These are phyloP conservation scores for Neuroterus valhalla DNA, from an alignment of 1,140 invertebrate species.

Conservation along the genomic window DNA sequence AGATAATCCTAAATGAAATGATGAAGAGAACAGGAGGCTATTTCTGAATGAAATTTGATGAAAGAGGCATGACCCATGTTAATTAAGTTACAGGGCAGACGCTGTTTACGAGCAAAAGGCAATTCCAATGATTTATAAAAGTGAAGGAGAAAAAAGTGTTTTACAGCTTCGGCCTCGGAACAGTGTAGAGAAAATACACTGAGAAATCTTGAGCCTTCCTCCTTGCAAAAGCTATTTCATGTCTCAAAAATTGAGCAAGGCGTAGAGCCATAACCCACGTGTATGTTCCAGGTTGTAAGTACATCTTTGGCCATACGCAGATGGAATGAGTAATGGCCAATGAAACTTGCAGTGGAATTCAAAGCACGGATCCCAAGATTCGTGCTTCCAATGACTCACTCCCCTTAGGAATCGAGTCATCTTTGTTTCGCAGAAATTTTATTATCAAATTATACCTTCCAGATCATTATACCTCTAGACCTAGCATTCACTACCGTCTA, in stretches of 20 bases:
- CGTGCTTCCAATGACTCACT: constrained; percentile 33
- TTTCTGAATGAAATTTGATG: neutral
- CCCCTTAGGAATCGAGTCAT: neutral
- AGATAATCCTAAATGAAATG: no score
- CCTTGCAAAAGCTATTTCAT: constrained; percentile 51
- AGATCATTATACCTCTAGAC: neutral
- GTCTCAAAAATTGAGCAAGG: constrained; percentile 46
- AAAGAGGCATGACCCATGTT: neutral
- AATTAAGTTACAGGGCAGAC: constrained; percentile 19
- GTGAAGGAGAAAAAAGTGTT: constrained; percentile 2
- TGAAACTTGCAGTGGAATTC: constrained; percentile 65
- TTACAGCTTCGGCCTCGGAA: constrained; percentile 35
- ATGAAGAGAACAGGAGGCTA: neutral
- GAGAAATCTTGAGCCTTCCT: constrained; percentile 16
- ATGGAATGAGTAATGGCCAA: constrained; percentile 66
- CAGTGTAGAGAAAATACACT: constrained; percentile 11
- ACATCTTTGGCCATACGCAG: constrained; percentile 57
- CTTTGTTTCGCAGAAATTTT: neutral
- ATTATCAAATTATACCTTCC: neutral
- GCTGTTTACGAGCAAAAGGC: constrained; percentile 22
- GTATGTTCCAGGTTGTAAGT: constrained; percentile 54
- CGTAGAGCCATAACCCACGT: constrained; percentile 41
- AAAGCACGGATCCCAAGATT: constrained; percentile 51
- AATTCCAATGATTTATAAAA: constrained; percentile 28
- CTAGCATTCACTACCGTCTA: constrained; percentile 1